These are phyloP conservation scores for Takifugu flavidus DNA, from an alignment of 2,113 vertebrate species.

Conservation along the genomic window DNA sequence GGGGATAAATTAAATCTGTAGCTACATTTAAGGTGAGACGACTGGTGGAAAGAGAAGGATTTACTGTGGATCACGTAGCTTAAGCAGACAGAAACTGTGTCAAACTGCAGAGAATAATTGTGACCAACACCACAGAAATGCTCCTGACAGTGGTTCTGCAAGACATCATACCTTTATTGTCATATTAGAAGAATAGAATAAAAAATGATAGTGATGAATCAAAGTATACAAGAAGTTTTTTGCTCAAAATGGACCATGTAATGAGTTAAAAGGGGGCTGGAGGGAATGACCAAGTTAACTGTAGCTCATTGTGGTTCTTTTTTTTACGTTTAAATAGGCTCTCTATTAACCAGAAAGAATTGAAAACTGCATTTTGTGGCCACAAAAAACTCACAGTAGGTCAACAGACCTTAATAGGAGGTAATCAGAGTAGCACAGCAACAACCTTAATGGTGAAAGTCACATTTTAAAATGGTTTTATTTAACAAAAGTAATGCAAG, in stretches of 20 bases:
- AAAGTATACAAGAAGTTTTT: neutral
- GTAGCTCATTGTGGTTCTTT: too few species aligned
- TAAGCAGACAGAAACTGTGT: slow-evolving; percentile 10
- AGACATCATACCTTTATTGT: neutral
- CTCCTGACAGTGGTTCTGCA: too few species aligned
- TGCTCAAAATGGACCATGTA: neutral
- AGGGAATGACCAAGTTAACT: neutral
- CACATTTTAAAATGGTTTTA: too few species aligned
- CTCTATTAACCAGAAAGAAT: too few species aligned
- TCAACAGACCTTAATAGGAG: too few species aligned
- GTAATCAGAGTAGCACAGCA: too few species aligned
- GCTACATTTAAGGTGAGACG: slow-evolving; percentile 21
- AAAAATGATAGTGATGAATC: neutral
- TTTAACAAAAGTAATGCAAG: too few species aligned
- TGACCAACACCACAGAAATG: too few species aligned
- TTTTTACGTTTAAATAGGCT: too few species aligned
- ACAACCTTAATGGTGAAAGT: too few species aligned
- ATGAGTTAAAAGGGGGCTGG: neutral
- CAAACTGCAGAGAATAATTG: slow-evolving; percentile 1
- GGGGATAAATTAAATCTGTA: neutral
- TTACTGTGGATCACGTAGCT: slow-evolving; percentile 30
- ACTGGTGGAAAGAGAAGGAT: slow-evolving; percentile 41
- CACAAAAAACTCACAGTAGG: too few species aligned
- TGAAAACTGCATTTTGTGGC: too few species aligned
- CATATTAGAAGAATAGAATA: neutral